Percentiles rank a stretch among this genome's conserved stretches.
Evolutionary conservation across 2,797 vertebrate genomes (phyloP).

Genomic region (Cichlasoma orientale): DNA sequence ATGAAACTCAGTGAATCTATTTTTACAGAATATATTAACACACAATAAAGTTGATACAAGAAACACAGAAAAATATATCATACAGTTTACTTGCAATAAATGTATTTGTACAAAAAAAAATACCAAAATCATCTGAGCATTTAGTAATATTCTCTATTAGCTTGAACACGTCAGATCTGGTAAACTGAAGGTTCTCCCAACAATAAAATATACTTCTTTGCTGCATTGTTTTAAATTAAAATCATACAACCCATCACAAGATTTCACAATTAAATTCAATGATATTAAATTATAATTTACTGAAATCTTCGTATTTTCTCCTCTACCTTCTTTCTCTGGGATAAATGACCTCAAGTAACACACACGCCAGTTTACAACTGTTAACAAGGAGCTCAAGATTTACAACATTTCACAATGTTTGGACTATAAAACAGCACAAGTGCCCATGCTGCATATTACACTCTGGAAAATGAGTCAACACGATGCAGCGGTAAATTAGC

Average conservation of each 20-base stretch:
- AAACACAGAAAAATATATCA: too few relatives aligned
- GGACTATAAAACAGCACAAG: neutral
- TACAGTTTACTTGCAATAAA: too few relatives aligned
- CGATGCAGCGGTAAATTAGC: neutral
- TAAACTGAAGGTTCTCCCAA: neutral
- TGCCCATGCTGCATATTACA: neutral
- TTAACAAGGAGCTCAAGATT: neutral
- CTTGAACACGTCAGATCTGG: neutral
- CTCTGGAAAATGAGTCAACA: neutral
- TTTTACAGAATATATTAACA: too few relatives aligned
- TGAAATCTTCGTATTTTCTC: too few relatives aligned
- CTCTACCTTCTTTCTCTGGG: too few relatives aligned
- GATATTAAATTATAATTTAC: too few relatives aligned
- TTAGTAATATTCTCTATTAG: neutral
- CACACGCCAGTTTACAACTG: neutral
- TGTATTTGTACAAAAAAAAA: accelerated
- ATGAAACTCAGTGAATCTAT: too few relatives aligned
- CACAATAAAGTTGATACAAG: too few relatives aligned
- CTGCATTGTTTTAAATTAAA: too few relatives aligned
- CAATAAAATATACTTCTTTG: too few relatives aligned
- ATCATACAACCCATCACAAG: too few relatives aligned
- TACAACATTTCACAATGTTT: neutral
- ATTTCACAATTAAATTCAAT: too few relatives aligned
- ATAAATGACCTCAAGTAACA: neutral
- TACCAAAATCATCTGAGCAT: neutral